Evolutionary conservation across 2,797 vertebrate genomes (phyloP), one percentile per base, ranked within the genome.

Genomic region (Rhinatrema bivittatum): DNA sequence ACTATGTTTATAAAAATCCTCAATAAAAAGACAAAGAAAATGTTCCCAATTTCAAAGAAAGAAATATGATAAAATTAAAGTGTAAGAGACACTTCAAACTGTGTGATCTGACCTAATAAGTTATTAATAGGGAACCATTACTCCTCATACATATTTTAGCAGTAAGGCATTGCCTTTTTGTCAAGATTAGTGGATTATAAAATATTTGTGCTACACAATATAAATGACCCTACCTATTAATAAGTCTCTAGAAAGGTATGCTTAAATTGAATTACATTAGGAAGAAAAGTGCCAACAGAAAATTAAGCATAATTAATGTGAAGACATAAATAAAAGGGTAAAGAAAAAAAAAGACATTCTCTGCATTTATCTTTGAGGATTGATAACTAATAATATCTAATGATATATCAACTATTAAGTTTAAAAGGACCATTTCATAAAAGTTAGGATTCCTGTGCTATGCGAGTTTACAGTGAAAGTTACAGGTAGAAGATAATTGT

Each of bases 121-220:
- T 92, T 93, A 94, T 97, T 95, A 90, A 93, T 92, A 90, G 86
- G 88, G 77, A 78, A 76, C 87, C 89, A 91, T 97, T 92, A 93
- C 82, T 87, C 84, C 88, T 91, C 86, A 91, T 95, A 60, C 85
- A 95, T 92, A 85, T 92, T 95, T 94, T 85, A 95, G 91, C 72
- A 84, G 68, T 59, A 83, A 87, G 85, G 85, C 87, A 84, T 85
- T 85, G 87, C 85, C 86, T 91, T 89, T 91, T 90, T 89, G 88
- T 88, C 86, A 88, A 79, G 87, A 92, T 90, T 87, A 81, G 83
- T 85, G 83, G 84, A 82, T 84, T 84, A 87, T 88, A 91, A 94
- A 91, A 87, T 91, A 94, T 92, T 91, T 91, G 88, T 89, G 88
- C 87, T 87, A 78, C 84, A 86, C 76, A 87, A 90, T 91, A 93